phyloP scores from a whole-genome alignment of 2,888 invertebrate genomes.

The Pyrgus malvae region DNA sequence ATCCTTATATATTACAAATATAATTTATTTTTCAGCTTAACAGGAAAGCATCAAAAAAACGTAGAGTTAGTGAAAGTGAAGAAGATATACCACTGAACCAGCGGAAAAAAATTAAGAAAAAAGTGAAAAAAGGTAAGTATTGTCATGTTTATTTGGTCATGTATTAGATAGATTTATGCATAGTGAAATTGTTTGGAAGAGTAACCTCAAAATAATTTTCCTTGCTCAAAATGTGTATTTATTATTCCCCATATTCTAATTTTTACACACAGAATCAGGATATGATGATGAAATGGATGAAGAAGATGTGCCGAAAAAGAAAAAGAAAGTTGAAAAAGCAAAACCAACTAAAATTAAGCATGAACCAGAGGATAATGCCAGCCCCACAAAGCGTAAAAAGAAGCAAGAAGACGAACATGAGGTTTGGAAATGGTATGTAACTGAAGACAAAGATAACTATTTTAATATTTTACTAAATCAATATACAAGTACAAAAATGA shows the following conservation, averaged over 20 bases:
- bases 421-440: constrained; percentile 94
- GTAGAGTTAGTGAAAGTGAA: constrained; percentile 82
- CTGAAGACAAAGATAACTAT: too few species aligned
- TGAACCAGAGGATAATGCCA: constrained; percentile 56
- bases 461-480: too few species aligned
- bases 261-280: constrained; percentile 75
- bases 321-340: constrained; percentile 72
- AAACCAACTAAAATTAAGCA: constrained; percentile 56
- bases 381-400: constrained; percentile 87
- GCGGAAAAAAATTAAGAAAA: constrained; percentile 86
- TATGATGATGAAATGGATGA: constrained; percentile 82
- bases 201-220: too few species aligned
- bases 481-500: too few species aligned
- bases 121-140: constrained; percentile 78
- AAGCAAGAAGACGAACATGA: constrained; percentile 91
- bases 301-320: constrained; percentile 81
- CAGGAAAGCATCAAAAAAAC: constrained; percentile 56
- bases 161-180: too few species aligned
- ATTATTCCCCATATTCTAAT: too few species aligned
- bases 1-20: not conserved
- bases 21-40: constrained; percentile 44
- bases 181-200: too few species aligned
- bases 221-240: too few species aligned
- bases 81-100: constrained; percentile 88
- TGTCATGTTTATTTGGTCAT: too few species aligned